Conservation (phyloP, 1,140 invertebrate species). For the Drosophila sulfurigaster region DNA sequence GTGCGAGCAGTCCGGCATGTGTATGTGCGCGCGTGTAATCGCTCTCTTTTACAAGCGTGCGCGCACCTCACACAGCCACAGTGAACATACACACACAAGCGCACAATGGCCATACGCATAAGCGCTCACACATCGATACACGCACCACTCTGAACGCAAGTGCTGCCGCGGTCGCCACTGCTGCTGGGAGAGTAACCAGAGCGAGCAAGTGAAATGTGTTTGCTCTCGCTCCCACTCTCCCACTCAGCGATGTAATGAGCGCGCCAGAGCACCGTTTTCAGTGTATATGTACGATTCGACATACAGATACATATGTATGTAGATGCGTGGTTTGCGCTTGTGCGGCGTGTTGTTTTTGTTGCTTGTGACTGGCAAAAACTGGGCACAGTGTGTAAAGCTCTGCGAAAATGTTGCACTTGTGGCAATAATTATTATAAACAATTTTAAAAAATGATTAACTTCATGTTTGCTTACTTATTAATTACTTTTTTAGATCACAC, state of each 20-base stretch:
- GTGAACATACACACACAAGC: slow-evolving; percentile 17
- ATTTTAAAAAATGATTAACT: background rate
- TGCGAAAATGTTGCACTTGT: background rate
- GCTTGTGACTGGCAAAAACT: slow-evolving; percentile 51
- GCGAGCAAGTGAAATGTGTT: slow-evolving; percentile 50
- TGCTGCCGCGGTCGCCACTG: slow-evolving; percentile 5
- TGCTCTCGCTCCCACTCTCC: slow-evolving; percentile 49
- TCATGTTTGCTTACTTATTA: too few species aligned
- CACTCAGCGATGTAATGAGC: slow-evolving; percentile 45
- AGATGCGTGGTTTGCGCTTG: slow-evolving; percentile 24
- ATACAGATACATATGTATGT: background rate
- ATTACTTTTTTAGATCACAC: background rate
- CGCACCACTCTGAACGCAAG: slow-evolving; percentile 39
- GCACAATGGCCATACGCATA: slow-evolving; percentile 15
- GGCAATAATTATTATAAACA: background rate
- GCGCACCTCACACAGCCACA: slow-evolving; percentile 39
- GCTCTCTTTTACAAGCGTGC: slow-evolving; percentile 66
- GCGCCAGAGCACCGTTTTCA: slow-evolving; percentile 19
- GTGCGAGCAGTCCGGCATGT: slow-evolving; percentile 59
- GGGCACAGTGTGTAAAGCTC: slow-evolving; percentile 36
- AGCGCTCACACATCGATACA: slow-evolving; percentile 11
- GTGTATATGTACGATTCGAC: slow-evolving; percentile 8
- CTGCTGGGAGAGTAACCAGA: slow-evolving; percentile 37
- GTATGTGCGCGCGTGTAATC: slow-evolving; percentile 56
- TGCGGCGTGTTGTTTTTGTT: slow-evolving; percentile 35